Percentiles rank a stretch among this genome's conserved stretches.
Conservation (phyloP, 2,888 invertebrate genomes). For the Dryococelus australis region DNA sequence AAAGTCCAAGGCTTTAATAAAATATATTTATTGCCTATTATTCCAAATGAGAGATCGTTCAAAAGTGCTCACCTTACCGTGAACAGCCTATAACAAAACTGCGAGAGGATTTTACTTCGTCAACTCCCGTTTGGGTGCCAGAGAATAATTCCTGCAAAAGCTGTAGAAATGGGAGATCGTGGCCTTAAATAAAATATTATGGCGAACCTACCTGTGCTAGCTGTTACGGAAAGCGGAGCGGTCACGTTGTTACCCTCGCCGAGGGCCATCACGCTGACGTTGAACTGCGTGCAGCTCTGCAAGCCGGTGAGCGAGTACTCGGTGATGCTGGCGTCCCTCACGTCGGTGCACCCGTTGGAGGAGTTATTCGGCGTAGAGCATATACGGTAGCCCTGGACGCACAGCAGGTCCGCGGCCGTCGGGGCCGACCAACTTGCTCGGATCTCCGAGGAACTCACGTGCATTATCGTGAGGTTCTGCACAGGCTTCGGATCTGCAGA, state of each 20-base stretch:
- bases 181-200: no score
- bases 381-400: neutral
- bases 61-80: no score
- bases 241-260: neutral
- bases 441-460: neutral
- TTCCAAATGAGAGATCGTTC: no score
- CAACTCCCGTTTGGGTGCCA: no score
- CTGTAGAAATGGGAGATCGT: no score
- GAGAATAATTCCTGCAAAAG: no score
- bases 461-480: neutral
- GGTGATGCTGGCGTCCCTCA: neutral
- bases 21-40: no score
- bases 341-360: neutral
- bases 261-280: neutral
- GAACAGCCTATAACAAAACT: no score
- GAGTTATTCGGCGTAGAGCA: neutral
- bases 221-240: neutral
- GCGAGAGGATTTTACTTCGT: no score
- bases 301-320: neutral
- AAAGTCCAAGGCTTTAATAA: no score
- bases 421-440: neutral
- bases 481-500: neutral
- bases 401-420: neutral
- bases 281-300: neutral
- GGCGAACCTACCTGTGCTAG: neutral